Evolutionary conservation across 2,888 invertebrate species (phyloP).

Genomic region (Alitta virens): DNA sequence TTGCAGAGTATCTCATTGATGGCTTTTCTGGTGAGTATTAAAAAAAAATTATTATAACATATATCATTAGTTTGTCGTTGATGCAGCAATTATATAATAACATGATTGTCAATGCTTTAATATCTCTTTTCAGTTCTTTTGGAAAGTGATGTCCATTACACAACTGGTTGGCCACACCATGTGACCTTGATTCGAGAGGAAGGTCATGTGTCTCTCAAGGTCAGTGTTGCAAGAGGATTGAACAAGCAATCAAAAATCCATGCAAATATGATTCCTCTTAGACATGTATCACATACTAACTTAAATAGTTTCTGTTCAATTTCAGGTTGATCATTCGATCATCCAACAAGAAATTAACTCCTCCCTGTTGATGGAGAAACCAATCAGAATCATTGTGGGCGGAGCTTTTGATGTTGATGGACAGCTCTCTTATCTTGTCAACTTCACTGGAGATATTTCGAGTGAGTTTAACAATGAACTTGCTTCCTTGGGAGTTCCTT

Average conservation of each 20-base stretch:
- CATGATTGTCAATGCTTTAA: background rate
- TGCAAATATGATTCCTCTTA: too few species aligned
- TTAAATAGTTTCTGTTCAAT: background rate
- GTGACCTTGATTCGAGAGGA: constrained; percentile 6
- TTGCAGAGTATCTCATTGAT: background rate
- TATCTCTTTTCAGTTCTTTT: background rate
- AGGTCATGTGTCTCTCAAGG: constrained; percentile 8
- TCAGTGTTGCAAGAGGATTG: background rate
- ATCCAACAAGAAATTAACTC: background rate
- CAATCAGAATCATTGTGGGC: background rate
- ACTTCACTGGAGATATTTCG: constrained; percentile 16
- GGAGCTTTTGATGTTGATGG: constrained; percentile 1
- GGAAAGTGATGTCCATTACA: constrained; percentile 12
- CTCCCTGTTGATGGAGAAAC: background rate
- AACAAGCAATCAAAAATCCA: too few species aligned
- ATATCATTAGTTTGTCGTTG: too few species aligned
- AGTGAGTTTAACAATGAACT: constrained; percentile 4
- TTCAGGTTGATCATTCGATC: constrained; percentile 8
- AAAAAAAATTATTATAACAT: background rate
- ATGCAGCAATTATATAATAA: too few species aligned
- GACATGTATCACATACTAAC: too few species aligned
- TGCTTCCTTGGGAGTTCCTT: too few species aligned
- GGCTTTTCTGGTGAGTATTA: background rate
- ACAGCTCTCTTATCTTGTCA: background rate
- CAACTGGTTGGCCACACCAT: constrained; percentile 14